Conservation (phyloP, 2,797 vertebrate species). For the Erethizon dorsatum region DNA sequence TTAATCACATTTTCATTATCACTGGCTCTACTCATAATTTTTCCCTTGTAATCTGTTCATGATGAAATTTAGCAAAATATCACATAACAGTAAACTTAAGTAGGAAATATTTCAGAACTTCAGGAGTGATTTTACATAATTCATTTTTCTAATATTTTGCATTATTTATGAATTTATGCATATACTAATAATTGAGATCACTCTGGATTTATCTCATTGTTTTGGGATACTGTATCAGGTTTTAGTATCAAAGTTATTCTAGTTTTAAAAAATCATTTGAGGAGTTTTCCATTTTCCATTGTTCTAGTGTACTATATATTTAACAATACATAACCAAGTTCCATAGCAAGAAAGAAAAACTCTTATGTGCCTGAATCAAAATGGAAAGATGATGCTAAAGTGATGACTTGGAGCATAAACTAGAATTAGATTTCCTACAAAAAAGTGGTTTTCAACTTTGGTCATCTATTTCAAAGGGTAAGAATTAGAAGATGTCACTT, state of each 20-base stretch:
- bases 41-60: slow-evolving; percentile 14
- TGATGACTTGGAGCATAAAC: not conserved
- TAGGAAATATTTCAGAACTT: slow-evolving; percentile 25
- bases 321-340: not conserved
- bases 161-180: not conserved
- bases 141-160: slow-evolving; percentile 25
- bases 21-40: not conserved
- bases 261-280: not conserved
- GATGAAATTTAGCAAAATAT: not conserved
- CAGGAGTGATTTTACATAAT: not conserved
- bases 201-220: not conserved
- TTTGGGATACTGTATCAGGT: not conserved
- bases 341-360: not conserved
- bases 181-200: slow-evolving; percentile 26
- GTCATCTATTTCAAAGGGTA: not conserved
- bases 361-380: not conserved
- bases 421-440: slow-evolving; percentile 13
- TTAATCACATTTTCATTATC: not conserved
- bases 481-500: not conserved
- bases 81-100: slow-evolving; percentile 18
- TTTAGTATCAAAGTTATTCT: slow-evolving; percentile 35
- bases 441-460: not conserved
- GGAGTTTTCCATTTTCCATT: not conserved
- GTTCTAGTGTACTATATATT: not conserved
- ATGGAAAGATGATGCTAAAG: not conserved